Evolutionary conservation across 2,113 vertebrate species (phyloP), one percentile per base, ranked within the genome.

Genomic region (Myxocyprinus asiaticus): DNA sequence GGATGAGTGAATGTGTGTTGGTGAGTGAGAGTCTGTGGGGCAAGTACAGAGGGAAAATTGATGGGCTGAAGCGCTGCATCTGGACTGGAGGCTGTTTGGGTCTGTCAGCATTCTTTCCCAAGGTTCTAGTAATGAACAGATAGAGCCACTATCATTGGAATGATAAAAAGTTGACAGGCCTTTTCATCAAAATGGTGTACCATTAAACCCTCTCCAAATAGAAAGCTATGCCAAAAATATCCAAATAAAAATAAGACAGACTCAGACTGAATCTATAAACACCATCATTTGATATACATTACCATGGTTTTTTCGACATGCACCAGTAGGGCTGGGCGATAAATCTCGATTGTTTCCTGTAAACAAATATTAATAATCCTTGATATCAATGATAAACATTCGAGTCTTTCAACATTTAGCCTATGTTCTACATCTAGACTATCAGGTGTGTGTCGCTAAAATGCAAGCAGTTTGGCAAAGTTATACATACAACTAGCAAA

Each of bases 81-180:
- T 78, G 80, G 82, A 86, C 74, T 74, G 70, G 76, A 82, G 78
- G 79, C 74, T 82, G 78, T 83, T 88, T 85, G 69, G 83, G 81
- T 76, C 47, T 78, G 84, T 91, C 86, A 89, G 88, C 85, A 89
- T 78, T 88, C 83, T 82, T 71, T 83, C 77, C 75, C 83, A 82
- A 86, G 84, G 85, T 81, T 86, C 81, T 77, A 71, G 85, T 89
- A 88, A 89, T 88, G 83, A 90, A 88, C 66, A 87, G 86, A 88
- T 80, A 88, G 83, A 86, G 80, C 72, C 74, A 81, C 86, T 87
- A 89, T 87, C 73, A 88, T 89, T 68, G 56, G 59, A 68, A 84
- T 68, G 69, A 87, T 87, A 78, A 88, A 87, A 86, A 73, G 44
- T 69, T 64, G 73, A 89, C 81, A 86, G 79, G 47, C 61, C 81